phyloP scores from a whole-genome alignment of 2,888 invertebrate genomes.

The Troides aeacus region DNA sequence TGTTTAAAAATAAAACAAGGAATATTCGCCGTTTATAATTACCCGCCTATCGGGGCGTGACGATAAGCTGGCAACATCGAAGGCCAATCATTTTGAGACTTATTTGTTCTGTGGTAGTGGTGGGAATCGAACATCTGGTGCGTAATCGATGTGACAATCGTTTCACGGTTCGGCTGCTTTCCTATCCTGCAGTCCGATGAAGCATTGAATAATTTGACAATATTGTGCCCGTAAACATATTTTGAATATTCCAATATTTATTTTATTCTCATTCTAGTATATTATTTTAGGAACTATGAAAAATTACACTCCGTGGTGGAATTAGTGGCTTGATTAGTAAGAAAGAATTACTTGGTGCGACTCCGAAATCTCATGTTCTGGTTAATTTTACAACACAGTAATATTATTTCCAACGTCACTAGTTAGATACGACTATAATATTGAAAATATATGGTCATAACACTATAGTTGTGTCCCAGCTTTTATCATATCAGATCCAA shows the following conservation, averaged over 20 bases:
- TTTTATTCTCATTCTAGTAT: no score
- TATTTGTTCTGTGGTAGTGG: constrained; percentile 7
- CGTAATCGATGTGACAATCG: constrained; percentile 22
- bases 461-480: no score
- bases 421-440: no score
- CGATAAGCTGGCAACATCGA: constrained; percentile 3
- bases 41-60: constrained; percentile 17
- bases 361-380: no score
- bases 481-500: no score
- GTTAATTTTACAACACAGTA: no score
- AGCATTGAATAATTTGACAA: constrained; percentile 17
- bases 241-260: neutral
- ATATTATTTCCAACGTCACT: no score
- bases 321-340: no score
- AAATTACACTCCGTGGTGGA: no score
- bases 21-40: constrained; percentile 18
- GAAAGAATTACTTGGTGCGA: no score
- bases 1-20: neutral
- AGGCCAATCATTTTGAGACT: constrained; percentile 15
- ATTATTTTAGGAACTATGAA: no score
- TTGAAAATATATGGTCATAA: no score
- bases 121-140: constrained; percentile 13
- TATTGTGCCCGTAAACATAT: neutral
- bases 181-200: constrained; percentile 16
- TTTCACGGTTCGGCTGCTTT: constrained; percentile 22